Base-by-base conservation (phyloP, 2,888 invertebrate genomes). In the Chromoteleia sp. region DNA sequence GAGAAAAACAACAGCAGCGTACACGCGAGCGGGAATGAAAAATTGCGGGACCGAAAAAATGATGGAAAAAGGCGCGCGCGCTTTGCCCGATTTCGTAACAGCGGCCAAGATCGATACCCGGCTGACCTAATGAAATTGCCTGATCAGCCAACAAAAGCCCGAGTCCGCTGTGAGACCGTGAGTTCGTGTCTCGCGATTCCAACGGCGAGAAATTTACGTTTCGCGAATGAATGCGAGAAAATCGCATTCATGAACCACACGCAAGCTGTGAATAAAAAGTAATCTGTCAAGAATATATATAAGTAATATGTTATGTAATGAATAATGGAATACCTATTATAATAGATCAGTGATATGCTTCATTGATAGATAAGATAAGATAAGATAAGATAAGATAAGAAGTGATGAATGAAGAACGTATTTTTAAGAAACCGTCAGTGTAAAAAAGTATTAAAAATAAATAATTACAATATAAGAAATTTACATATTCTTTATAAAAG, bases 111-210 rank as follows among this genome's bases (percentile, higher is more conserved):
- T 65, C 83, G 61, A 67, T 43, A 54, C 4, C 19, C n/a, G 6
- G 30, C 43, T 68, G 30, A 68, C 30, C 54, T 39, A 43, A 84
- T 82, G 81, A 83, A 85, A 84, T 77, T 78, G 79, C 71, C 54
- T 77, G 84, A 56, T 76, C 70, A 30, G 45, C 30, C 17, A 82
- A 86, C 80, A 84, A 86, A 84, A 84, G 85, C 83, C 63, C 81
- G 54, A 71, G 82, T 82, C n/a, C n/a, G 73, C 86, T 86, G 86
- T 86, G 85, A 86, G 63, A 65, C 58, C 70, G 70, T 33, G 50
- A 30, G 36, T 19, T 15, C 41, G 41, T n/a, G 15, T 15, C 68
- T 33, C 54, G 30, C 33, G 54, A 30, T 33, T 33, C 17, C 25
- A 4, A 4, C n/a, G 61, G 77, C 65, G 84, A 74, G 48, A 85